These are phyloP conservation scores for Syrrhaptes paradoxus DNA, from an alignment of 2,113 vertebrate species.

Conservation along the genomic window DNA sequence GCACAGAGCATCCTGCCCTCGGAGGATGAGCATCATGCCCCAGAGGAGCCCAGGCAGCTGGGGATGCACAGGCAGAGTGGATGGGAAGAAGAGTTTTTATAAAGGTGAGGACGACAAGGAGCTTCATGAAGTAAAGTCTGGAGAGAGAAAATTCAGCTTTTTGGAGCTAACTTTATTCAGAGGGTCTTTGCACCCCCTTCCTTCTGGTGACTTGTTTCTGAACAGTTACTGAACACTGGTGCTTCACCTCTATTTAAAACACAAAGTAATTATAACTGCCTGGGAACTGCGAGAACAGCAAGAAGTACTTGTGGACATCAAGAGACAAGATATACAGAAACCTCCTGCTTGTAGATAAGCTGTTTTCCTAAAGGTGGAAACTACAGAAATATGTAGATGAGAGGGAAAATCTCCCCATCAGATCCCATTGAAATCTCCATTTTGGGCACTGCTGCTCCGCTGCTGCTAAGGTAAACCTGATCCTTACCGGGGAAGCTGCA, in stretches of 20 bases:
- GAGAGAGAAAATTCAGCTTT: slow-evolving; percentile 2
- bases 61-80: not conserved
- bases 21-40: slow-evolving; percentile 22
- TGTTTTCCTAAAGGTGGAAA: slow-evolving; percentile 52
- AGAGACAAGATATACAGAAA: slow-evolving; percentile 38
- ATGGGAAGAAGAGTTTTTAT: slow-evolving; percentile 7
- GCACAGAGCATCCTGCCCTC: not conserved
- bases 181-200: slow-evolving; percentile 9
- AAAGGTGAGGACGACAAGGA: not conserved
- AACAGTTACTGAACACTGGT: slow-evolving; percentile 37
- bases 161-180: not conserved
- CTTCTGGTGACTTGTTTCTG: slow-evolving; percentile 11
- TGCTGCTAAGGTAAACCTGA: slow-evolving; percentile 70
- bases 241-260: slow-evolving; percentile 23
- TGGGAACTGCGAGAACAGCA: slow-evolving; percentile 26
- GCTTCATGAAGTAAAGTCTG: slow-evolving; percentile 24
- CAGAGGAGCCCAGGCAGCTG: not conserved
- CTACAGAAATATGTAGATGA: slow-evolving; percentile 41
- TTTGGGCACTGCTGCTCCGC: slow-evolving; percentile 26
- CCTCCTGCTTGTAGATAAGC: slow-evolving; percentile 18
- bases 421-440: slow-evolving; percentile 56
- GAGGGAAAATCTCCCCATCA: slow-evolving; percentile 24
- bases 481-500: slow-evolving; percentile 18
- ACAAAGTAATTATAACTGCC: slow-evolving; percentile 28
- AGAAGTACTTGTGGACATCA: slow-evolving; percentile 16